phyloP scores from a whole-genome alignment of 2,113 vertebrate species.

The Nerophis lumbriciformis region DNA sequence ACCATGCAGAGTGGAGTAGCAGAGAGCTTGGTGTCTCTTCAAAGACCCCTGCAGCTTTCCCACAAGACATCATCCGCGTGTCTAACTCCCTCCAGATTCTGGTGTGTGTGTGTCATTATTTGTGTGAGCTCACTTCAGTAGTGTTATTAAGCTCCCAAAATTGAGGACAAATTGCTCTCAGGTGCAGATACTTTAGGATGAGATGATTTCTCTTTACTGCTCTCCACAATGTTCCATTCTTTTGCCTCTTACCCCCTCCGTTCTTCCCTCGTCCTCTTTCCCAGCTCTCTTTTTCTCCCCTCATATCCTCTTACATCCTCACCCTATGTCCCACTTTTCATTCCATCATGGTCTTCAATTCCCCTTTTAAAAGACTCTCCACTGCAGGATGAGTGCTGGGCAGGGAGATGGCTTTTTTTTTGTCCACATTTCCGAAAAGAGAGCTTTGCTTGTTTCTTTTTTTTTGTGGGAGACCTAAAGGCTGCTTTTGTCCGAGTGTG shows the following conservation, averaged over 20 bases:
- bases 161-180: conserved; percentile 72
- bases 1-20: conserved; percentile 28
- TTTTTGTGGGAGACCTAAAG: conserved; percentile 46
- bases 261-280: conserved; percentile 19
- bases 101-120: conserved; percentile 31
- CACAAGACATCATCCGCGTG: conserved; percentile 66
- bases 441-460: conserved; percentile 37
- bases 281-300: conserved; percentile 13
- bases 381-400: conserved; percentile 26
- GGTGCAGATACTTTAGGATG: conserved; percentile 64
- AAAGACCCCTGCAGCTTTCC: conserved; percentile 68
- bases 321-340: conserved; percentile 44
- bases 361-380: conserved; percentile 34
- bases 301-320: conserved; percentile 35
- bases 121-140: conserved; percentile 52
- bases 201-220: conserved; percentile 48
- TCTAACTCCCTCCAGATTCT: conserved; percentile 66
- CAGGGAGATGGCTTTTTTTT: conserved; percentile 45
- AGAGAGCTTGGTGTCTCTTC: conserved; percentile 57
- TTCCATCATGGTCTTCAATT: conserved; percentile 39
- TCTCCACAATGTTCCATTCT: conserved; percentile 17
- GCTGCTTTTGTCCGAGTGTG: conserved; percentile 39
- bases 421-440: conserved; percentile 53
- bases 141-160: conserved; percentile 64
- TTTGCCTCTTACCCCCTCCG: background rate